Base-by-base conservation (phyloP, 37 sponge, comb jelly and placozoan genomes). In the Spongilla lacustris region DNA sequence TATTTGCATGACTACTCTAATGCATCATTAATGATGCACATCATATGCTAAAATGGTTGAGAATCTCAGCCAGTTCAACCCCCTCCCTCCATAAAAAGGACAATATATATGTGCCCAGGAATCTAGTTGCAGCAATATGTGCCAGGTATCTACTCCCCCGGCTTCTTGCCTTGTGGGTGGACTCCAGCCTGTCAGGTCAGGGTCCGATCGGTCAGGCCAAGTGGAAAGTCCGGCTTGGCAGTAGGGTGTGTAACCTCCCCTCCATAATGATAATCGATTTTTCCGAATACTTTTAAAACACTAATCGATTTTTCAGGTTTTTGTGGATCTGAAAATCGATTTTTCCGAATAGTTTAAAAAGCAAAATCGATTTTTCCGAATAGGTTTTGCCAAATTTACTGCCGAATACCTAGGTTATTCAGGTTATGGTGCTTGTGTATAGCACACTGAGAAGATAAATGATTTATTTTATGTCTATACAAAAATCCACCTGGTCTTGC, bases 221-320 rank as follows among this genome's bases (percentile, higher is more conserved):
- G n/a, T n/a, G n/a, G n/a, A n/a, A n/a, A n/a, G n/a, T n/a, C n/a
- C n/a, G n/a, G n/a, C n/a, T n/a, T n/a, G n/a, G n/a, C n/a, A n/a
- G n/a, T 58, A 58, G 58, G 58, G 58, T 58, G 58, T 58, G 58
- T 58, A 58, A 58, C 73, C 31, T 32, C 73, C 31, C 73, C 73
- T 72, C 14, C 58, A 58, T 58, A 58, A 58, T 58, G 58, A 58
- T 13, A 58, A 58, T 58, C 58, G 58, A 58, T 58, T 58, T 58
- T 58, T 58, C 58, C 58, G 12, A 58, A 58, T 58, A 58, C 58
- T 58, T 58, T 17, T 58, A 58, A 58, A 58, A 14, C 11, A 10
- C 14, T 19, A 58, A 58, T 58, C 58, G 12, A n/a, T n/a, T n/a
- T n/a, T n/a, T n/a, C n/a, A n/a, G n/a, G 58, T 58, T 58, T 17